These are phyloP conservation scores for Phlogophora meticulosa DNA, from an alignment of 2,888 invertebrate species.

Conservation along the genomic window DNA sequence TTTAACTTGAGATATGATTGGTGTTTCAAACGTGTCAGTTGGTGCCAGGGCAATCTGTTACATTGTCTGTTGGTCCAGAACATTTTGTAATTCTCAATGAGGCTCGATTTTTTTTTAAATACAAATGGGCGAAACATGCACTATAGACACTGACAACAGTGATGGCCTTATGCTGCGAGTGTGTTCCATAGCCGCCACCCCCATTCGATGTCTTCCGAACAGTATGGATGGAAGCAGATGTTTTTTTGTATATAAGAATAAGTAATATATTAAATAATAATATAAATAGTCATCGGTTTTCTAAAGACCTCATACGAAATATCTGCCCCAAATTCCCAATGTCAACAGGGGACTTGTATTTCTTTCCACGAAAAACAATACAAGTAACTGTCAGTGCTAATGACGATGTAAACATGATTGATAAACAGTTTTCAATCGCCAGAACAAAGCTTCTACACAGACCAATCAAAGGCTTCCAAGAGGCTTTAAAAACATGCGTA, in stretches of 20 bases:
- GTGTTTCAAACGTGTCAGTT: conserved; percentile 38
- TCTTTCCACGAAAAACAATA: conserved; percentile 7
- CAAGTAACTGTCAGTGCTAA: not conserved
- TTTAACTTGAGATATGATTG: conserved; percentile 43
- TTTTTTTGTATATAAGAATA: too few species aligned
- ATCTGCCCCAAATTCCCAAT: not conserved
- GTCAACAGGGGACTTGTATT: not conserved
- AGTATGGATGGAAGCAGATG: too few species aligned
- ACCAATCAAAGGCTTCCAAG: conserved; percentile 8
- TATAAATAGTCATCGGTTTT: too few species aligned
- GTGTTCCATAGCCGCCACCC: too few species aligned
- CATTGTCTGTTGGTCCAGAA: not conserved
- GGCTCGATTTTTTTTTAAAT: too few species aligned
- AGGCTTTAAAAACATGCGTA: not conserved
- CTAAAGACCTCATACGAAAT: not conserved
- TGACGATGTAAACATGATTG: conserved; percentile 2
- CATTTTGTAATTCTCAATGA: too few species aligned
- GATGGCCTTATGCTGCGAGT: too few species aligned
- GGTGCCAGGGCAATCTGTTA: conserved; percentile 22
- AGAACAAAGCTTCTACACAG: not conserved
- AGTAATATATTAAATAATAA: too few species aligned
- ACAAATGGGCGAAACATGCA: too few species aligned
- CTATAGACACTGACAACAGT: too few species aligned
- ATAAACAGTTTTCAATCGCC: not conserved
- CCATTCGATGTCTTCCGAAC: too few species aligned